Evolutionary conservation across 2,113 vertebrate species (phyloP).

Genomic region (Sialia sialis): DNA sequence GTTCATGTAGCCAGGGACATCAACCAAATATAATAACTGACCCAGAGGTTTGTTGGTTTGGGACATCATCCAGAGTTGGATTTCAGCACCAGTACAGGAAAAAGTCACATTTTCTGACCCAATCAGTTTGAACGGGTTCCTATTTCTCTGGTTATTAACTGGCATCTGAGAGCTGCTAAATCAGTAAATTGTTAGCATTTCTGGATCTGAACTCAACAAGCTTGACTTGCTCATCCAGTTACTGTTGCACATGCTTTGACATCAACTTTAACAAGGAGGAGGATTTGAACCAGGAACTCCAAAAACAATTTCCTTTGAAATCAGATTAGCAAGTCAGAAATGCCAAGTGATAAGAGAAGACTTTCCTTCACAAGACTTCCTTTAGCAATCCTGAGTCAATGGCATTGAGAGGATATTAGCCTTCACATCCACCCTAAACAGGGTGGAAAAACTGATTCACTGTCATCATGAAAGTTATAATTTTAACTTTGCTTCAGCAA

Average conservation of each 20-base stretch:
- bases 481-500: not conserved
- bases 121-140: not conserved
- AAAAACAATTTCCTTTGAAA: slow-evolving; percentile 31
- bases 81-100: not conserved
- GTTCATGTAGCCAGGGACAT: not conserved
- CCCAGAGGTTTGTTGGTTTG: not conserved
- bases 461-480: not conserved
- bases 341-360: not conserved
- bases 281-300: slow-evolving; percentile 55
- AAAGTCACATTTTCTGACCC: not conserved
- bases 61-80: not conserved
- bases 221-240: slow-evolving; percentile 51
- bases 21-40: not conserved
- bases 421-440: not conserved
- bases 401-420: not conserved
- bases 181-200: slow-evolving; percentile 34
- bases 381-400: not conserved
- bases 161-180: not conserved
- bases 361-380: not conserved
- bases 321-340: slow-evolving; percentile 46
- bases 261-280: slow-evolving; percentile 1
- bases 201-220: slow-evolving; percentile 19
- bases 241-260: not conserved
- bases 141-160: not conserved
- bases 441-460: not conserved